Evolutionary conservation across 1,140 invertebrate genomes (phyloP), one percentile per base, ranked within the genome.

Genomic region (Mamestra configurata): DNA sequence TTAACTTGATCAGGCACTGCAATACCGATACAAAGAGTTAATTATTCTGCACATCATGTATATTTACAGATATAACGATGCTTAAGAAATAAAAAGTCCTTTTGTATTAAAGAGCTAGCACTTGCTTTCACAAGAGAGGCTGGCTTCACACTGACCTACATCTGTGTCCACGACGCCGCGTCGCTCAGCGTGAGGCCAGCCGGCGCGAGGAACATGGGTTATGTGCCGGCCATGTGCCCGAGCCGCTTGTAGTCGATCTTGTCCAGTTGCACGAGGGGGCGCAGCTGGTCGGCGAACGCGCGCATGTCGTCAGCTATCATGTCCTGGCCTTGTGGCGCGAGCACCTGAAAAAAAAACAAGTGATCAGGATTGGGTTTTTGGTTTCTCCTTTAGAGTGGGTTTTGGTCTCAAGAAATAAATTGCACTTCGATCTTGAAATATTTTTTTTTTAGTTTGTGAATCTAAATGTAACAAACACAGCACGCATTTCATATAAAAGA

Each of bases 301-400:
- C 98, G 97, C 97, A 99, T 99, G 88, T 99, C 99, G 90, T 99
- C 98, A 53, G 98, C 98, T 80, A 99, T 98, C 10, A 98, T 97
- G 94, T 99, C 98, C 94, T 99, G 98, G 4, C 98, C 98, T 87
- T 97, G 97, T 0, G 98, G 98, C 18, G 98, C 98, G 61, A 99
- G 95, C n/a, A 98, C 97, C 95, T 95, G 79, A 70, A 31, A 76
- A 43, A 31, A 61, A 35, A 37, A 59, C 35, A 59, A n/a, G 27
- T 55, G 8, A n/a, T n/a, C n/a, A n/a, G n/a, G n/a, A n/a, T n/a
- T n/a, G n/a, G n/a, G n/a, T n/a, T n/a, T n/a, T n/a, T n/a, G n/a
- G n/a, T n/a, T n/a, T n/a, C n/a, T n/a, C n/a, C n/a, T n/a, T n/a
- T n/a, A n/a, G n/a, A n/a, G n/a, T n/a, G n/a, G n/a, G n/a, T n/a